Conservation (phyloP, 2,113 vertebrate genomes). For the Danio rerio region DNA sequence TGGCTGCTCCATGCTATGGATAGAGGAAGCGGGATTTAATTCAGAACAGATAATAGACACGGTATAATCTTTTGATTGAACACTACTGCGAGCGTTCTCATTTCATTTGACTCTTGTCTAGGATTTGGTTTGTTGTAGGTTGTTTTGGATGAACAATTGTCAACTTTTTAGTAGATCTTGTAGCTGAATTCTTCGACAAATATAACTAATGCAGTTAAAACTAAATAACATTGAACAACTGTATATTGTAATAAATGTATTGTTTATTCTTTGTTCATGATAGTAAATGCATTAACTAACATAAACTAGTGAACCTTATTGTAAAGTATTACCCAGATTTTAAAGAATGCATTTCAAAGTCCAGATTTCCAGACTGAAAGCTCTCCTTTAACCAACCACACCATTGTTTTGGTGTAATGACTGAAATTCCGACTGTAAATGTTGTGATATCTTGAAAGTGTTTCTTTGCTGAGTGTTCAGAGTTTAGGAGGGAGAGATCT, state of each 20-base stretch:
- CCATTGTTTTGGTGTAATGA: constrained; percentile 22
- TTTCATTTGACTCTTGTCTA: neutral
- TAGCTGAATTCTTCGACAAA: too few relatives aligned
- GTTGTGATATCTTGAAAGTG: neutral
- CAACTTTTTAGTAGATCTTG: too few relatives aligned
- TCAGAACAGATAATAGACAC: neutral
- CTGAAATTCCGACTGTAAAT: neutral
- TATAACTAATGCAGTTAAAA: too few relatives aligned
- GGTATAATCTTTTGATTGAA: neutral
- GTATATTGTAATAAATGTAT: too few relatives aligned
- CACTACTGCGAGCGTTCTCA: neutral
- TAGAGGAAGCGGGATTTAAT: constrained; percentile 29
- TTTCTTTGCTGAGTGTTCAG: neutral
- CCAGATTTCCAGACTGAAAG: neutral
- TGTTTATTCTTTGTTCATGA: too few relatives aligned
- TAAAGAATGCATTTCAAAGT: neutral
- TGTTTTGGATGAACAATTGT: neutral
- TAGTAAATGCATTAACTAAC: too few relatives aligned
- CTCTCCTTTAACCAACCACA: neutral
- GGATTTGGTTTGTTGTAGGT: neutral
- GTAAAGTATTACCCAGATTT: too few relatives aligned
- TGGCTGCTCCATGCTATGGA: neutral
- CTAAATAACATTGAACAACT: too few relatives aligned
- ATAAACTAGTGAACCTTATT: too few relatives aligned
- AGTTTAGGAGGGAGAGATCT: constrained; percentile 2